phyloP scores from a whole-genome alignment of 2,113 vertebrate genomes.

The Macaca fascicularis region DNA sequence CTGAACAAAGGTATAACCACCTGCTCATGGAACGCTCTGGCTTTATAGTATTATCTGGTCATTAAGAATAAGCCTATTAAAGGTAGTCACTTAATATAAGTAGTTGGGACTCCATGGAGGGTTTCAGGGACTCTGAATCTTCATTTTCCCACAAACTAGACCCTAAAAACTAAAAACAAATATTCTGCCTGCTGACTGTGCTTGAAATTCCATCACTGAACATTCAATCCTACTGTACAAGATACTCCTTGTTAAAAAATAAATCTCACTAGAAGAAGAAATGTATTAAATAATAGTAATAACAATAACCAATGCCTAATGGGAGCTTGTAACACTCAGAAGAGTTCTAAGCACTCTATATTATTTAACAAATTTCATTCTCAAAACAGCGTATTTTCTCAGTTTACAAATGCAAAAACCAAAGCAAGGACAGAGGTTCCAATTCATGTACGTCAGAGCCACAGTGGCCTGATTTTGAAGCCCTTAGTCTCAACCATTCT shows the following conservation, averaged over 20 bases:
- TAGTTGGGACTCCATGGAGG: background rate
- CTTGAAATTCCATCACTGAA: background rate
- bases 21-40: background rate
- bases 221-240: background rate
- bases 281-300: background rate
- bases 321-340: background rate
- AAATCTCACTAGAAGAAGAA: background rate
- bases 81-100: background rate
- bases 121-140: background rate
- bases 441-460: background rate
- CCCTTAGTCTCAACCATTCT: background rate
- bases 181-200: background rate
- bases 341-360: background rate
- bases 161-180: background rate
- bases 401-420: background rate
- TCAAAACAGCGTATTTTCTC: background rate
- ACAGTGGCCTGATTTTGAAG: background rate
- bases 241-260: background rate
- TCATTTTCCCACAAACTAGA: background rate
- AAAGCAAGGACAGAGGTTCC: background rate
- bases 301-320: background rate
- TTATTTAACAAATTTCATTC: background rate
- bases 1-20: background rate
- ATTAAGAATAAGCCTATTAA: background rate
- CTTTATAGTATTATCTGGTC: background rate